Base-by-base conservation (phyloP, 2,797 vertebrate genomes). In the Hafferia zeledoni region DNA sequence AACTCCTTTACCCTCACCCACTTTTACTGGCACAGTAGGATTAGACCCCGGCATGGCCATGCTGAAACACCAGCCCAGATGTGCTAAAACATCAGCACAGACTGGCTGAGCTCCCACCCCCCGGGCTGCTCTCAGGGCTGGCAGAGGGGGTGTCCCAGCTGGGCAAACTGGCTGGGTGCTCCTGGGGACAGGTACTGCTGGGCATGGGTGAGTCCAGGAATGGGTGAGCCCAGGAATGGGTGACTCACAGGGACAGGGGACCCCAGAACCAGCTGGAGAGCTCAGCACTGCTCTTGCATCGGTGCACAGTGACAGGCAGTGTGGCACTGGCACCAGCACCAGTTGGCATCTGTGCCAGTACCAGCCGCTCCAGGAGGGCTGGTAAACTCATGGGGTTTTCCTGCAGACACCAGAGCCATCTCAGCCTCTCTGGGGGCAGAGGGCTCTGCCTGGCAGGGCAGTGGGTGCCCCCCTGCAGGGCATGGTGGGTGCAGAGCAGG, bases 261-360 rank as follows among this genome's bases (percentile, higher is more conserved):
- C 3, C 44, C 11, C 56, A 60, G 39, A 27, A 19, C 46, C 60
- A 43, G 13, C 35, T 28, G 11, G 31, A 27, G 35, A 60, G 53
- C 60, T 72, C 5, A 0, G 18, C 3, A n/a, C 61, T 69, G n/a
- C 65, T 64, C 25, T 65, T 30, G 12, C 23, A 17, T 5, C 44
- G n/a, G 1, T 0, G 2, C 63, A 10, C 2, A 1, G 64, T 24
- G 64, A 9, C 43, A 20, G 1, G 1, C 12, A 1, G 39, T 0
- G 3, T 24, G 55, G 17, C 87, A 27, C 39, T 10, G 1, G 0
- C 60, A 49, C 44, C 61, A 59, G 31, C 23, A 2, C 18, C 28
- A 4, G 52, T 33, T 61, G 56, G 55, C 56, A 37, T 17, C 60
- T 57, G 71, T 68, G 77, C 61, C 78, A 49, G 22, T 30, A 10